These are phyloP conservation scores for Micrasema minimum DNA, from an alignment of 1,140 invertebrate species.

Conservation along the genomic window DNA sequence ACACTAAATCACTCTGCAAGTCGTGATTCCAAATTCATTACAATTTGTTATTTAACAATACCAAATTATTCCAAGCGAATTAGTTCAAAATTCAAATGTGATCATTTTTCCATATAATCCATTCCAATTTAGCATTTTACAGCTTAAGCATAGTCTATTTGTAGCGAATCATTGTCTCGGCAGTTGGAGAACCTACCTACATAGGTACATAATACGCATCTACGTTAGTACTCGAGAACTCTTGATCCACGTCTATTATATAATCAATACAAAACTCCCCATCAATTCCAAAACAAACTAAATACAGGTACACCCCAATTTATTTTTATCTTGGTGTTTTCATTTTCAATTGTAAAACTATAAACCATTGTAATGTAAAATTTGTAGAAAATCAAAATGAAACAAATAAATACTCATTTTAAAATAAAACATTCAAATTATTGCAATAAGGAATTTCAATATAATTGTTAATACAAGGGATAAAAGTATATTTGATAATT, in stretches of 20 bases:
- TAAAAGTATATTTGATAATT: too few relatives aligned
- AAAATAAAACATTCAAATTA: too few relatives aligned
- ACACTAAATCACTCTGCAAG: conserved; percentile 22
- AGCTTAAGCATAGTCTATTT: conserved; percentile 37
- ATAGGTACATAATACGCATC: too few relatives aligned
- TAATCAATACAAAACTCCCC: conserved; percentile 26
- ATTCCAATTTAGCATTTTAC: conserved; percentile 31
- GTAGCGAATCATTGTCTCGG: conserved; percentile 31
- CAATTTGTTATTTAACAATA: conserved; percentile 14
- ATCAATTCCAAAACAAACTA: conserved; percentile 16
- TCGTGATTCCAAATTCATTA: conserved; percentile 24
- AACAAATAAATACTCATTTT: too few relatives aligned
- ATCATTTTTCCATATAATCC: conserved; percentile 26
- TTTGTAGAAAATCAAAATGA: too few relatives aligned
- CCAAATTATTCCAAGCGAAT: conserved; percentile 24
- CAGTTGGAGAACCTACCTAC: conserved; percentile 33
- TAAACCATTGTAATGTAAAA: too few relatives aligned
- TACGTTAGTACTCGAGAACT: conserved; percentile 9
- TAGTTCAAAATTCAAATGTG: conserved; percentile 8
- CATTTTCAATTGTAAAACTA: too few relatives aligned
- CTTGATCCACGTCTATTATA: conserved; percentile 2
- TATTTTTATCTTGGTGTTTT: conserved; percentile 23
- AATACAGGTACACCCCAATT: conserved; percentile 33
- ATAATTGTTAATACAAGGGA: too few relatives aligned
- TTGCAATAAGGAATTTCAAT: too few relatives aligned